Evolutionary conservation across 2,797 vertebrate species (phyloP).

Genomic region (Sebastes hubbsi): DNA sequence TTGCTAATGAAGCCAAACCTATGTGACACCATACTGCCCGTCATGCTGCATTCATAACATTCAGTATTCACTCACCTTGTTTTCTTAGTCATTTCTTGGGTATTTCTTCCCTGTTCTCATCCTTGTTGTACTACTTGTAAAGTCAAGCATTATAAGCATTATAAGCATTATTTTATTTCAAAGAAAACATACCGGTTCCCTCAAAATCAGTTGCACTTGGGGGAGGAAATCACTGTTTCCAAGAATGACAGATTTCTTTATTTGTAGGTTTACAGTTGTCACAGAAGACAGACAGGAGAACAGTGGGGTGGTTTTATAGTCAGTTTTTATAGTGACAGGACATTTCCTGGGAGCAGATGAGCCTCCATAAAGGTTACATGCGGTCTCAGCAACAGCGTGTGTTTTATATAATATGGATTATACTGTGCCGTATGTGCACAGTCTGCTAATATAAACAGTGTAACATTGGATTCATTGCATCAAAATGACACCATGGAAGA

Average conservation of each 20-base stretch:
- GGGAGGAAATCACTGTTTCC: conserved; percentile 14
- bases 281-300: conserved; percentile 40
- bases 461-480: neutral
- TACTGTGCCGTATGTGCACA: neutral
- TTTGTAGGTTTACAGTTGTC: neutral
- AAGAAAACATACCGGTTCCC: neutral
- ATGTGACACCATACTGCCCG: neutral
- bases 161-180: neutral
- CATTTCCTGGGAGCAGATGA: conserved; percentile 45
- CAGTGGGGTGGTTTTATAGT: conserved; percentile 1
- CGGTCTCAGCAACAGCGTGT: neutral
- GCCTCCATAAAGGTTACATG: neutral
- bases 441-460: neutral
- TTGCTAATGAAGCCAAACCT: neutral
- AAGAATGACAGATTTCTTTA: conserved; percentile 13
- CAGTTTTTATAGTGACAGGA: conserved; percentile 36
- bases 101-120: too few species aligned
- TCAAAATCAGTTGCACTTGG: neutral
- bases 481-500: neutral
- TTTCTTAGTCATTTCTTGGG: too few species aligned
- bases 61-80: neutral
- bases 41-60: neutral
- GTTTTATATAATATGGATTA: conserved; percentile 1
- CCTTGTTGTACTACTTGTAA: too few species aligned
- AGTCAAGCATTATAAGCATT: neutral